Conservation (phyloP, 2,113 vertebrate species). For the Empidonax traillii region DNA sequence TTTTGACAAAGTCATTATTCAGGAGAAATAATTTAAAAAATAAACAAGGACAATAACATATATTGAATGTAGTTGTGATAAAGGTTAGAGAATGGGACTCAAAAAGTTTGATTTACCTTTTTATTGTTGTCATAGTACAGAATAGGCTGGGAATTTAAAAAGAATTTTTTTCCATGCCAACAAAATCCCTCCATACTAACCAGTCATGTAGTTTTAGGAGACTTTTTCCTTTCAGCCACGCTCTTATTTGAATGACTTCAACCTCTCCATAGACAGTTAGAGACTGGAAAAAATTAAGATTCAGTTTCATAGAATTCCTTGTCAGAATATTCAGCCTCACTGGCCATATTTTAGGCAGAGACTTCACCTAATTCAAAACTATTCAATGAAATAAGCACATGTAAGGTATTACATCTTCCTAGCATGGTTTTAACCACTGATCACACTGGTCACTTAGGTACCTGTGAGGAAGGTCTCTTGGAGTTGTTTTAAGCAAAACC, state of each 20-base stretch:
- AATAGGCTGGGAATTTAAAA: background rate
- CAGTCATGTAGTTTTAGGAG: background rate
- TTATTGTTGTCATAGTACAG: background rate
- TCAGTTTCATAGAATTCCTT: background rate
- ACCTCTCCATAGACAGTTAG: background rate
- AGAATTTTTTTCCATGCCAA: background rate
- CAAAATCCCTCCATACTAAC: background rate
- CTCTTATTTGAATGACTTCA: background rate
- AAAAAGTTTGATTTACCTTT: background rate
- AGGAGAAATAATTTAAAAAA: background rate
- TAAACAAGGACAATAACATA: background rate
- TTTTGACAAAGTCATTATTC: background rate
- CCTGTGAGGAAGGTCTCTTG: background rate
- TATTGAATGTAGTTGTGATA: background rate
- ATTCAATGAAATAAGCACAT: background rate
- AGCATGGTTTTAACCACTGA: background rate
- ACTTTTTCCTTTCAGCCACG: background rate
- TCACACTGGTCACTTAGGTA: background rate
- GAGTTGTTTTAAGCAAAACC: background rate
- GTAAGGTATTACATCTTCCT: background rate
- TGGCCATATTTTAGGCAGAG: background rate
- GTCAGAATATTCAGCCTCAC: background rate
- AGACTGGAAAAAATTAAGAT: background rate
- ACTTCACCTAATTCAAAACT: background rate
- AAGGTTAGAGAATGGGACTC: background rate